Evolutionary conservation across 2,888 invertebrate genomes (phyloP).

Genomic region (Eupithecia abbreviata): DNA sequence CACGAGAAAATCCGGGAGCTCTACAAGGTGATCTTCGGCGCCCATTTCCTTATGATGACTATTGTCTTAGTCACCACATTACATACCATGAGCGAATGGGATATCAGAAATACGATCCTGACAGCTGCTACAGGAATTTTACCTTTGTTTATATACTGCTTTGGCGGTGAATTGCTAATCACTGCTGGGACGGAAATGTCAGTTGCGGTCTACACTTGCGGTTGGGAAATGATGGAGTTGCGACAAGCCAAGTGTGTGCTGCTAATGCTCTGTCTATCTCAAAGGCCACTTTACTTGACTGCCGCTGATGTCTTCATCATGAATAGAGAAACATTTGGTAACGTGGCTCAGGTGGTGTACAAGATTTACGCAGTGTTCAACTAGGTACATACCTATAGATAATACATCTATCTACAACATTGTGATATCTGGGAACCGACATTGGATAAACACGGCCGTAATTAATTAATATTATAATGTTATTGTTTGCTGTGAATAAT

Average conservation of each 20-base stretch:
- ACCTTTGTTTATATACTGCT: constrained; percentile 66
- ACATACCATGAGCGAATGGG: constrained; percentile 65
- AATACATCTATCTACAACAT: not conserved
- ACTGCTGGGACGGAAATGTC: constrained; percentile 58
- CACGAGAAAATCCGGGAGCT: constrained; percentile 56
- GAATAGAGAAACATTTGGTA: constrained; percentile 65
- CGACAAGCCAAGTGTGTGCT: constrained; percentile 56
- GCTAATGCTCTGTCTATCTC: constrained; percentile 58
- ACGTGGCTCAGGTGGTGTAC: constrained; percentile 63
- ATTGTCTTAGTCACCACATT: constrained; percentile 64
- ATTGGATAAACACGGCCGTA: constrained; percentile 18
- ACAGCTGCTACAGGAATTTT: constrained; percentile 61
- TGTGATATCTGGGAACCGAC: constrained; percentile 9
- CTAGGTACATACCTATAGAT: constrained; percentile 39
- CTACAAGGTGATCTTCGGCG: constrained; percentile 61
- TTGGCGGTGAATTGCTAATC: constrained; percentile 65
- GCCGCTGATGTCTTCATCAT: constrained; percentile 63
- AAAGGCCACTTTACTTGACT: constrained; percentile 58
- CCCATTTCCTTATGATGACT: constrained; percentile 65
- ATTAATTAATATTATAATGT: constrained; percentile 15
- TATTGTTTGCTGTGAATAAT: constrained; percentile 10
- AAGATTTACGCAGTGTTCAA: constrained; percentile 70
- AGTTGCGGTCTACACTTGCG: constrained; percentile 55
- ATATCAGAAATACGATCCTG: constrained; percentile 60
- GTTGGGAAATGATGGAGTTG: constrained; percentile 63